These are phyloP conservation scores for Drosophila meridiana DNA, from an alignment of 2,888 invertebrate species.

Conservation along the genomic window DNA sequence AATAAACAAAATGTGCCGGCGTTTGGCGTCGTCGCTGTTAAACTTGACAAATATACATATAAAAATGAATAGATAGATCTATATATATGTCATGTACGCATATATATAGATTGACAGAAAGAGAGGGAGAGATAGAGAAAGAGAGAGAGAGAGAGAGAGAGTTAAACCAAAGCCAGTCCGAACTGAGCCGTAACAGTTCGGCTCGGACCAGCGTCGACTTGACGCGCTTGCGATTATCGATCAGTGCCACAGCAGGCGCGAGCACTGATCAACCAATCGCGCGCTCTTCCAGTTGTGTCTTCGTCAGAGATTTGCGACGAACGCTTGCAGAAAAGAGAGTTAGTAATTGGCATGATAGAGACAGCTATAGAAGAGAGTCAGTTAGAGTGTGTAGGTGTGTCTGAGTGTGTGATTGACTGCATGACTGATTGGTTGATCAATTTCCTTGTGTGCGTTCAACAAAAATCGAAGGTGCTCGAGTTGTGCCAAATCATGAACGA, in stretches of 20 bases:
- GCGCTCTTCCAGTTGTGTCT: conserved; percentile 44
- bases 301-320: conserved; percentile 50
- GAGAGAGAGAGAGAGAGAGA: conserved; percentile 9
- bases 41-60: conserved; percentile 62
- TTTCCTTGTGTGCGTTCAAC: conserved; percentile 43
- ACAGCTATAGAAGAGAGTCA: conserved; percentile 54
- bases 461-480: conserved; percentile 45
- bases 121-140: not conserved
- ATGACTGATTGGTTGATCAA: conserved; percentile 12
- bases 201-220: conserved; percentile 21
- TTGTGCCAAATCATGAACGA: conserved; percentile 34
- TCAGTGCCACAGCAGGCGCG: conserved; percentile 33
- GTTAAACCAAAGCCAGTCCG: conserved; percentile 50
- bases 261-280: conserved; percentile 45
- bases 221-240: conserved; percentile 43
- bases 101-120: conserved; percentile 5
- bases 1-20: conserved; percentile 77
- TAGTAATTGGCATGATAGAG: conserved; percentile 57
- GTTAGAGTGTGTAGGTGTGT: conserved; percentile 34
- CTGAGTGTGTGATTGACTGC: conserved; percentile 19
- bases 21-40: conserved; percentile 79
- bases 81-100: conserved; percentile 6
- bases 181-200: conserved; percentile 41
- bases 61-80: conserved; percentile 45
- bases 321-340: conserved; percentile 56